Evolutionary conservation across 2,888 invertebrate species (phyloP), one percentile per base, ranked within the genome.

Genomic region (Drosophila vallismaia): DNA sequence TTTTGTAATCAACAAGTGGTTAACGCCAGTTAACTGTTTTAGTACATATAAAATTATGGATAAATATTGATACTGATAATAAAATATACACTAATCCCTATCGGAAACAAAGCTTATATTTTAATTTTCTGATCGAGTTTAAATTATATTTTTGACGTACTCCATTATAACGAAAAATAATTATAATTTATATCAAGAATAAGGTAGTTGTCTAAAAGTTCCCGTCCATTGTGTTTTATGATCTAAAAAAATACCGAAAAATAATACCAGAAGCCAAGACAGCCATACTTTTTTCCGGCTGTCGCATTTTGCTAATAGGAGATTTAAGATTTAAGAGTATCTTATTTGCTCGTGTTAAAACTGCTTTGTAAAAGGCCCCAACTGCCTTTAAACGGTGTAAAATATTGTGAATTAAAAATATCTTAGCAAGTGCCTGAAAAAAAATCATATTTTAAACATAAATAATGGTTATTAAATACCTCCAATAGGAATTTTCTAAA

Each of bases 401-500:
- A 1, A 46, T 29, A 8, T 46, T 7, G 26, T 7, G 0, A 26
- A 7, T 38, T n/a, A n/a, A 8, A 24, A 10, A 38, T n/a, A 3
- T 3, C 5, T 1, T 7, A 36, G 6, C 9, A 45, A 40, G 68
- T 67, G 64, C 38, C 14, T 44, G 1, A 0, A 9, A 14, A 14
- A 8, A 33, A 40, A 12, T 9, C 19, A n/a, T 63, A 6, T 19
- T 48, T 10, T 31, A 19, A 14, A 48, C 5, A 24, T 8, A 14
- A 14, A 63, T 9, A n/a, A 67, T 52, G 45, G 36, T 64, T 44
- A 64, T 66, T 33, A 7, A 24, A 6, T 14, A 26, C 6, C 24
- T 46, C 31, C 31, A 40, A 46, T 64, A 67, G 38, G 52, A 64
- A 67, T 67, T 67, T 52, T 52, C 9, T 8, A 45, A 24, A 46